Evolutionary conservation across 2,797 vertebrate species (phyloP).

Genomic region (Spea hammondii): DNA sequence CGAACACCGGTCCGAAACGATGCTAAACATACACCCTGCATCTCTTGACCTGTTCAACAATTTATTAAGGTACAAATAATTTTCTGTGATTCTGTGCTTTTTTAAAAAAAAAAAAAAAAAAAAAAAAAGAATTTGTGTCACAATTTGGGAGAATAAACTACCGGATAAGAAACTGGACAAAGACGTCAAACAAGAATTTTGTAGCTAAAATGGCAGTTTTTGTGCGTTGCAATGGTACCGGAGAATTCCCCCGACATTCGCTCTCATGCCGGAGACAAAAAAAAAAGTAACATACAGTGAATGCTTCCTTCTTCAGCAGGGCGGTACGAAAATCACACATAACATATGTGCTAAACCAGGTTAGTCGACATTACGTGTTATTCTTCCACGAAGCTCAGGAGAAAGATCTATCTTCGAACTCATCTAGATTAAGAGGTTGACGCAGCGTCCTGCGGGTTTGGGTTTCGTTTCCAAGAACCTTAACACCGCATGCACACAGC

Average conservation of each 20-base stretch:
- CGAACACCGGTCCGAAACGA: neutral
- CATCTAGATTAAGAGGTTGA: neutral
- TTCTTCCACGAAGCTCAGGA: neutral
- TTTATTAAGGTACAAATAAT: constrained; percentile 39
- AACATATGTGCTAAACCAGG: neutral
- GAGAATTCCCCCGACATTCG: neutral
- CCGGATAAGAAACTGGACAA: too few species aligned
- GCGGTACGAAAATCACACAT: too few species aligned
- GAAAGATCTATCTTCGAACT: neutral
- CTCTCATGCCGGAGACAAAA: neutral
- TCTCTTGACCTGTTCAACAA: constrained; percentile 32
- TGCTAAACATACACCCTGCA: constrained; percentile 26
- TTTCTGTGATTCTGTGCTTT: constrained; percentile 37
- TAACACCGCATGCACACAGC: neutral
- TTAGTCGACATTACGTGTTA: neutral
- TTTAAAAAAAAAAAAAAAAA: neutral
- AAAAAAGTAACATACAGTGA: neutral
- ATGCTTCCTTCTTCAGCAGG: constrained; percentile 4
- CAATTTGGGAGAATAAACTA: too few species aligned
- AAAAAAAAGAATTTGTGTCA: too few species aligned
- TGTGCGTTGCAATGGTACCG: constrained; percentile 10
- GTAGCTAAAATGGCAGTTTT: constrained; percentile 21
- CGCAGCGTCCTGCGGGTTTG: neutral
- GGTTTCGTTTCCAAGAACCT: neutral
- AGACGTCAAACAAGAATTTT: too few species aligned